Percentiles rank a stretch among this genome's conserved stretches.
Evolutionary conservation across 2,113 vertebrate genomes (phyloP).

Genomic region (Callaeas wilsoni): DNA sequence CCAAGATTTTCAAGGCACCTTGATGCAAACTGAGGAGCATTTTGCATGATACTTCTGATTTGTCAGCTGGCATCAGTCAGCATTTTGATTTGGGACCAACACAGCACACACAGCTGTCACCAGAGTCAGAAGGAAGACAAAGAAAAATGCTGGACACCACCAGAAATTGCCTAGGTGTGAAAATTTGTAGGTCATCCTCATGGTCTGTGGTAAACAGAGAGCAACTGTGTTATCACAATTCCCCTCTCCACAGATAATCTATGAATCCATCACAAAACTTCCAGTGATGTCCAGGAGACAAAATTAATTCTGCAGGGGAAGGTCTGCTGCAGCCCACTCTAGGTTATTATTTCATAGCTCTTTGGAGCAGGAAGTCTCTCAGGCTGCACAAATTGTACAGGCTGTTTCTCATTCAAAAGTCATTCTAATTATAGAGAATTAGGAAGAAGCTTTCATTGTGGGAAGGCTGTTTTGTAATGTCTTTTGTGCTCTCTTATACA

Average conservation of each 20-base stretch:
- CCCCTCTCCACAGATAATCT: background rate
- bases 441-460: constrained; percentile 47
- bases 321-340: background rate
- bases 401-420: constrained; percentile 56
- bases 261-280: background rate
- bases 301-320: background rate
- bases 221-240: background rate
- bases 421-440: constrained; percentile 60
- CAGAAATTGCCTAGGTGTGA: background rate
- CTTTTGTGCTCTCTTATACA: constrained; percentile 33
- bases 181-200: background rate
- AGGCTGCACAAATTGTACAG: constrained; percentile 43
- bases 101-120: background rate
- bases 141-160: background rate
- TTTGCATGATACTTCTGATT: background rate
- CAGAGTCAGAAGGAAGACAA: background rate
- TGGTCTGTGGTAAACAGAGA: background rate
- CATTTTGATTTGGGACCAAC: background rate
- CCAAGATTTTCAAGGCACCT: background rate
- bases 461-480: constrained; percentile 23
- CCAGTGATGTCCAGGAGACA: background rate
- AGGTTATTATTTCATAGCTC: constrained; percentile 2
- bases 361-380: constrained; percentile 31
- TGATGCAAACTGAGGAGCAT: background rate
- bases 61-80: background rate